These are phyloP conservation scores for Drosophila aldrichi DNA, from an alignment of 2,888 invertebrate species.

Conservation along the genomic window DNA sequence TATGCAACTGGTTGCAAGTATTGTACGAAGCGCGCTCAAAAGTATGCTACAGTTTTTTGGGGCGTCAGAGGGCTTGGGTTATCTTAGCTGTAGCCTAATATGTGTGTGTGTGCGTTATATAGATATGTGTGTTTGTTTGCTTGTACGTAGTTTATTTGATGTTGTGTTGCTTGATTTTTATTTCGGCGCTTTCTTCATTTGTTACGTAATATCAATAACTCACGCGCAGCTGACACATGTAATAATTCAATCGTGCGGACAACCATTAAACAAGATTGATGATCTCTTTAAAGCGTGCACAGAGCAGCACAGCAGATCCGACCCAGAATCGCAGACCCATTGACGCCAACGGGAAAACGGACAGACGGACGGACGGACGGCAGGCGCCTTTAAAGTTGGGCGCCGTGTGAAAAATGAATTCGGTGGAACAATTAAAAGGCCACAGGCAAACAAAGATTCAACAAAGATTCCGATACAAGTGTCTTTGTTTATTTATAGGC, in stretches of 20 bases:
- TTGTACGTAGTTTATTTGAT: conserved; percentile 40
- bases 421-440: conserved; percentile 66
- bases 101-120: background rate
- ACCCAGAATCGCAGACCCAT: conserved; percentile 56
- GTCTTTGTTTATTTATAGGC: conserved; percentile 59
- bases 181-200: conserved; percentile 72
- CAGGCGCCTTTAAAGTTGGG: conserved; percentile 57
- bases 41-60: conserved; percentile 25
- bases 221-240: conserved; percentile 82
- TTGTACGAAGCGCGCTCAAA: conserved; percentile 40
- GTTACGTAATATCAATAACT: conserved; percentile 79
- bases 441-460: conserved; percentile 35
- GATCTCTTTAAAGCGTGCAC: conserved; percentile 72
- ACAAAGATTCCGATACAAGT: conserved; percentile 37
- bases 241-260: conserved; percentile 84
- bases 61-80: background rate
- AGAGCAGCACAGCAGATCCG: conserved; percentile 24
- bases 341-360: conserved; percentile 56
- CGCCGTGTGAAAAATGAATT: conserved; percentile 69
- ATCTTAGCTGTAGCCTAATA: conserved; percentile 35
- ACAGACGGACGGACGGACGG: conserved; percentile 27
- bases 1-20: conserved; percentile 72
- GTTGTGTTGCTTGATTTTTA: conserved; percentile 70
- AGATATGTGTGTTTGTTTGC: background rate
- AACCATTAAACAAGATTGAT: conserved; percentile 84